Base-by-base conservation (phyloP, 2,888 invertebrate genomes). In the Venusia cambrica region DNA sequence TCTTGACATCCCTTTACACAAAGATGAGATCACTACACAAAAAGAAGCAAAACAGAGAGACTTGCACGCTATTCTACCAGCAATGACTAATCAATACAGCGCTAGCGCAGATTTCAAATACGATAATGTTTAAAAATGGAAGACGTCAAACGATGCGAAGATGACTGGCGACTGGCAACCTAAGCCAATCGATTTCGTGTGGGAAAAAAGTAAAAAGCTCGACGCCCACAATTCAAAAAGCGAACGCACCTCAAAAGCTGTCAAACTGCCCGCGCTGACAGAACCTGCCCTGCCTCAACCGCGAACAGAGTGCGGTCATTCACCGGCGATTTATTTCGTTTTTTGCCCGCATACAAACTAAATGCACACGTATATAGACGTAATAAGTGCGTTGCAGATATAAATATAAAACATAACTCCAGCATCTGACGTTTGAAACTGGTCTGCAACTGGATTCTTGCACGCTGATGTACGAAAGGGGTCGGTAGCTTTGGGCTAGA, bases 231-330 rank as follows among this genome's bases (percentile, higher is more conserved):
- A 74, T 77, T 81, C 77, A 79, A 80, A 85, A 84, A 74, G 74
- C 65, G 80, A 79, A 75, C 74, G 73, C 71, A 58, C 70, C 77
- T 83, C 77, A 81, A 80, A 80, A 81, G 81, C 83, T 81, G 85
- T 84, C 84, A 80, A 80, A 79, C 85, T 74, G 75, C 75, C 72
- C 72, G 71, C 32, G 41, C 58, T 54, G 54, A 53, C 55, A 45
- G 36, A 73, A 70, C 75, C 73, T 72, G 73, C 73, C 79, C 81
- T 74, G 60, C 79, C 79, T 66, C 76, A 81, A 80, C 74, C 63
- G 65, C 67, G 65, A 54, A 52, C 52, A 41, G 53, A 51, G 56
- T 26, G 61, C 69, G 83, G 80, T 71, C 81, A 60, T 77, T 83
- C 73, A 84, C 84, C 77, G 69, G 39, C 47, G 44, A 72, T 71